Conservation (phyloP, 2,888 invertebrate species). For the Chelonus formosanus region DNA sequence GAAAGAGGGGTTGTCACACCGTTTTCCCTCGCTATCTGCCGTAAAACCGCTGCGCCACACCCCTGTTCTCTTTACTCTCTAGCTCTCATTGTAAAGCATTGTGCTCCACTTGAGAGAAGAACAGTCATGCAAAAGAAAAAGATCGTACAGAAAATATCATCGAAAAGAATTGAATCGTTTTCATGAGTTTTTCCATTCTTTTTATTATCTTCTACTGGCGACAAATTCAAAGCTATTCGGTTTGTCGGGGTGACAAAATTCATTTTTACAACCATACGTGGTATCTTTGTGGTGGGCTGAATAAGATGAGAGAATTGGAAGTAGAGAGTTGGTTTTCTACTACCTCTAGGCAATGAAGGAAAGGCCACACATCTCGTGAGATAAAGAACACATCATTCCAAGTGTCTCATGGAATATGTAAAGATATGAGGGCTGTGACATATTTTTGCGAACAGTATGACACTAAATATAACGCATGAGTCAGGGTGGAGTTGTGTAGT, state of each 20-base stretch:
- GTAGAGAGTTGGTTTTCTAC: neutral
- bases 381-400: conserved; percentile 46
- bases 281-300: too few relatives aligned
- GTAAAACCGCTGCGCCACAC: conserved; percentile 38
- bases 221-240: too few relatives aligned
- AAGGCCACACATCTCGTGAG: conserved; percentile 49
- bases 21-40: conserved; percentile 42
- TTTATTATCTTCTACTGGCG: too few relatives aligned
- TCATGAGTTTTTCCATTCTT: neutral
- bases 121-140: conserved; percentile 1
- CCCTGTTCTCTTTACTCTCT: conserved; percentile 22
- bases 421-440: conserved; percentile 56
- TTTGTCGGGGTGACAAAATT: neutral
- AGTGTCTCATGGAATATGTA: conserved; percentile 42
- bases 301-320: neutral
- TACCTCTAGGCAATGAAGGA: neutral
- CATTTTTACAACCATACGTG: neutral
- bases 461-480: conserved; percentile 48
- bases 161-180: neutral
- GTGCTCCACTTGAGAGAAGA: neutral
- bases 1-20: conserved; percentile 61
- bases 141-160: conserved; percentile 1
- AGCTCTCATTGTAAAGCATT: conserved; percentile 6
- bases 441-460: conserved; percentile 54
- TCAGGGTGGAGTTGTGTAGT: conserved; percentile 41